These are phyloP conservation scores for Drosophila nr. fundita DNA, from an alignment of 2,888 invertebrate genomes.

Conservation along the genomic window DNA sequence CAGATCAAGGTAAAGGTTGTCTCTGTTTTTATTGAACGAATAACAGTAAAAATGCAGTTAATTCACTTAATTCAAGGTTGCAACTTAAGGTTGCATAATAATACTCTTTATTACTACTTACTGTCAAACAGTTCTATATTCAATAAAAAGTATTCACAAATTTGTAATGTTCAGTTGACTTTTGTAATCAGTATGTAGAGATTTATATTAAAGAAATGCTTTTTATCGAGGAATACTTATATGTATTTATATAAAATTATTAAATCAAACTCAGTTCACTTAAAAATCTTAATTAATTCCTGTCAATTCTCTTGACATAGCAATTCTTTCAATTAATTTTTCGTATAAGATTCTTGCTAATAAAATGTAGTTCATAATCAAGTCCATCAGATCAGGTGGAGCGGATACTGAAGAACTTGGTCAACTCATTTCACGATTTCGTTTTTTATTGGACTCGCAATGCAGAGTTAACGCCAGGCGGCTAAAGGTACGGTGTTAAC, in stretches of 20 bases:
- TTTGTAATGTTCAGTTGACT: background rate
- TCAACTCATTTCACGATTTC: slow-evolving; percentile 18
- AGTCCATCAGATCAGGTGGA: slow-evolving; percentile 46
- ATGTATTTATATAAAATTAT: background rate
- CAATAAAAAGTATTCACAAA: no score
- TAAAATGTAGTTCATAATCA: slow-evolving; percentile 71
- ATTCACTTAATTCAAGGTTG: background rate
- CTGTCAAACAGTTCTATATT: background rate
- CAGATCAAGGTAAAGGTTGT: slow-evolving; percentile 9
- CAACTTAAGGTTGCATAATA: background rate
- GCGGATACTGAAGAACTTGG: slow-evolving; percentile 9
- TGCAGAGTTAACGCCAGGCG: slow-evolving; percentile 58
- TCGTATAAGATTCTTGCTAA: slow-evolving; percentile 53
- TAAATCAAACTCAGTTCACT: background rate
- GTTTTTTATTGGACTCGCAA: slow-evolving; percentile 33
- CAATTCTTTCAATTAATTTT: background rate
- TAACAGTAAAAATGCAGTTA: background rate
- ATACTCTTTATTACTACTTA: background rate
- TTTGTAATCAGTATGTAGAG: background rate
- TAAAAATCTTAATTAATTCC: background rate
- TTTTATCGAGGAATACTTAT: background rate
- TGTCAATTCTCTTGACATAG: background rate
- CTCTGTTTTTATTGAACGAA: background rate
- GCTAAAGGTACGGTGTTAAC: slow-evolving; percentile 66
- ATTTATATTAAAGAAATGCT: background rate